Base-by-base conservation (phyloP, 2,113 vertebrate species). In the Thinocorus orbignyianus region DNA sequence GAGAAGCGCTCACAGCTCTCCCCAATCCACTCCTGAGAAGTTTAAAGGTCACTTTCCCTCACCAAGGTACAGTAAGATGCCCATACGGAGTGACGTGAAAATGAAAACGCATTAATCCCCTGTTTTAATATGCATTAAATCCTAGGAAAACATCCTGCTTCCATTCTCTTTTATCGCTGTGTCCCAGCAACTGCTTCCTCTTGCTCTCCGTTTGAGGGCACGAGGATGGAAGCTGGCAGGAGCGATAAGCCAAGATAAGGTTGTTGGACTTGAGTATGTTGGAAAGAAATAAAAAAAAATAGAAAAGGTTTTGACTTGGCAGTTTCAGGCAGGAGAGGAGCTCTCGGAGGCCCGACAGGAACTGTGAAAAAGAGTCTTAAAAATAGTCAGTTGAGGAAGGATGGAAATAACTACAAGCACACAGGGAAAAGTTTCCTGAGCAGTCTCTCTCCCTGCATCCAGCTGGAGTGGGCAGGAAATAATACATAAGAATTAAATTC, bases 241-340 rank as follows among this genome's bases (percentile, higher is more conserved):
- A 93, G 26, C 0, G 71, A 97, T 93, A 94, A 96, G 90, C 58
- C 66, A n/a, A 90, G 94, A 97, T 97, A 95, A 95, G 90, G 80
- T 89, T 89, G 90, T 49, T 84, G 82, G 81, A 82, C 65, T 81
- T 42, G n/a, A 93, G 74, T 41, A 73, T 39, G 65, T 61, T 42
- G 26, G 25, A 24, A 31, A 65, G 35, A 41, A 48, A 37, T 28
- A 23, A 80, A 52, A 77, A 73, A 60, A 44, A 86, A 77, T n/a
- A n/a, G 64, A 77, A 51, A 49, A 49, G 51, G 54, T 51, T 95
- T 88, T 82, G 51, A 90, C 81, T 90, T 58, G 55, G 73, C 87
- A 94, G 94, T 73, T 96, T 94, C 80, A 88, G 87, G 52, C 46
- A 92, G 72, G 49, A 92, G 89, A 14, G 13, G 44, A 93, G 81